Conservation (phyloP, 2,113 vertebrate genomes). For the Misgurnus anguillicaudatus region DNA sequence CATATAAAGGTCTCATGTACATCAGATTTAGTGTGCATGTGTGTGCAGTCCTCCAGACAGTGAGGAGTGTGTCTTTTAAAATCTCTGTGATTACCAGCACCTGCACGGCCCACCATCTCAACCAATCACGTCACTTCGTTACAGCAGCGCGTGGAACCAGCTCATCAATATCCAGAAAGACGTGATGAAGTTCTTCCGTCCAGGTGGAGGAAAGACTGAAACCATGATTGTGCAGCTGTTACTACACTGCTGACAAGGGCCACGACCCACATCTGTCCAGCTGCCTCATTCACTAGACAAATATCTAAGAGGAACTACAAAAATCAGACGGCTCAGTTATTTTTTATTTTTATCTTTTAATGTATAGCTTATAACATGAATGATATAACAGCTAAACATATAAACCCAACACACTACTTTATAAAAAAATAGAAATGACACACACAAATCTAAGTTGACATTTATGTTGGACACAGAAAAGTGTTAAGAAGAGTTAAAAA, state of each 20-base stretch:
- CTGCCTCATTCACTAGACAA: conserved; percentile 42
- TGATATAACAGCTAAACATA: no score
- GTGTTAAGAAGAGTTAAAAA: no score
- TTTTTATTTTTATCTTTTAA: neutral
- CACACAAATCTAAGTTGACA: no score
- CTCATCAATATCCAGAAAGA: conserved; percentile 60
- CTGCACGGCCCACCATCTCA: conserved; percentile 61
- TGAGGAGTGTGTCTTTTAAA: conserved; percentile 9
- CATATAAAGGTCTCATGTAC: conserved; percentile 27
- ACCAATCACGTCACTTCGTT: conserved; percentile 43
- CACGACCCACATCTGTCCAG: conserved; percentile 49
- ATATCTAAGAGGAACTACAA: neutral
- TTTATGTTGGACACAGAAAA: no score
- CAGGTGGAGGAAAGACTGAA: conserved; percentile 65
- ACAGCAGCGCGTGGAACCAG: conserved; percentile 58
- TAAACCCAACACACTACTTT: no score
- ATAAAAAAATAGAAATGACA: no score
- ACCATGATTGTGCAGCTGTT: conserved; percentile 74
- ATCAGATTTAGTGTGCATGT: conserved; percentile 40
- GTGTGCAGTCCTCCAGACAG: conserved; percentile 23
- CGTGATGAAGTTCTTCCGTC: conserved; percentile 59
- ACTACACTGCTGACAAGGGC: conserved; percentile 54
- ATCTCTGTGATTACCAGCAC: conserved; percentile 25
- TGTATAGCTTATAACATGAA: no score
- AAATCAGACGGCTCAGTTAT: neutral